These are phyloP conservation scores for Nansenia antarctica DNA, from an alignment of 2,113 vertebrate species.

Conservation along the genomic window DNA sequence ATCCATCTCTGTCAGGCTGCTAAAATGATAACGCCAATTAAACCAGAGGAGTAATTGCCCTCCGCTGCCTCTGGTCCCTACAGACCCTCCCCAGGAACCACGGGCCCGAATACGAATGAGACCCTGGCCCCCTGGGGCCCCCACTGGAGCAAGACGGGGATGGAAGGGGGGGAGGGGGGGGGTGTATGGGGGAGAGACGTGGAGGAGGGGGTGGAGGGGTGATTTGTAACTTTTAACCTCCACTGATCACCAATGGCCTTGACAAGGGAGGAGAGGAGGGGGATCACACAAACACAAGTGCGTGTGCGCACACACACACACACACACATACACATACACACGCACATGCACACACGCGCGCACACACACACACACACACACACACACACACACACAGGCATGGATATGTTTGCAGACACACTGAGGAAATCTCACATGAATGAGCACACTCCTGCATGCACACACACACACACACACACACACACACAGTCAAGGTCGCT, in stretches of 20 bases:
- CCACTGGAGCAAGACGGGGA: conserved; percentile 24
- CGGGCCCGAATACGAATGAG: conserved; percentile 79
- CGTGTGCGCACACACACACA: conserved; percentile 10
- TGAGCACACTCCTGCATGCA: conserved; percentile 16
- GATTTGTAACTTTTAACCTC: conserved; percentile 84
- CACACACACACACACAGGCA: conserved; percentile 15
- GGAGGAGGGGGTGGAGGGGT: conserved; percentile 50
- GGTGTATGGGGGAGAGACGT: conserved; percentile 22
- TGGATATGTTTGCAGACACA: not conserved
- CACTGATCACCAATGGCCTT: conserved; percentile 78
- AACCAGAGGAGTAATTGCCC: conserved; percentile 90
- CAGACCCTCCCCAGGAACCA: conserved; percentile 77
- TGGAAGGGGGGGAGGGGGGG: conserved; percentile 35
- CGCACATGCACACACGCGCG: not conserved
- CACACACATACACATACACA: conserved; percentile 17
- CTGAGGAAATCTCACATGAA: conserved; percentile 39
- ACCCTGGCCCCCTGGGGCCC: conserved; percentile 56
- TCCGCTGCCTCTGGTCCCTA: conserved; percentile 70
- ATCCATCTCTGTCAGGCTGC: conserved; percentile 91
- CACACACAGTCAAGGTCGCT: conserved; percentile 59
- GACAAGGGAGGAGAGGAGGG: conserved; percentile 48
- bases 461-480: conserved; percentile 40
- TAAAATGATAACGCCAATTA: conserved; percentile 97
- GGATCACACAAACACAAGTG: conserved; percentile 45
- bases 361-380: too few species aligned